These are phyloP conservation scores for Melospiza georgiana DNA, from an alignment of 2,113 vertebrate species.

Conservation along the genomic window DNA sequence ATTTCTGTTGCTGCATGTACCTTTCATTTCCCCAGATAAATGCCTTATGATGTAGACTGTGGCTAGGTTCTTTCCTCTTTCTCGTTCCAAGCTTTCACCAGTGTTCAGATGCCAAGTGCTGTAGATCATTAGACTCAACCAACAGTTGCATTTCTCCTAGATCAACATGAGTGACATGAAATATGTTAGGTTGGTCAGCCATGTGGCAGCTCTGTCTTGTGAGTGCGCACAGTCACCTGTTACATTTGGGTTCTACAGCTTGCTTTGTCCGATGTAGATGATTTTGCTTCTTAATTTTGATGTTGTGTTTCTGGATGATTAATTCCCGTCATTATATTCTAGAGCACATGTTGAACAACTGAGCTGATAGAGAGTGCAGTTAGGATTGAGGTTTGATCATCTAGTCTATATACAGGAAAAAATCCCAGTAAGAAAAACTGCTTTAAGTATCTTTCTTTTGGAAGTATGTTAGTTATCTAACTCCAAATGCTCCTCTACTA, in stretches of 20 bases:
- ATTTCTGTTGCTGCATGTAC: not conserved
- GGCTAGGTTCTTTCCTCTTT: not conserved
- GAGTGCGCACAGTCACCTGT: not conserved
- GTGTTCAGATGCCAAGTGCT: not conserved
- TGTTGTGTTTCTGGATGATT: not conserved
- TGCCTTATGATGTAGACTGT: not conserved
- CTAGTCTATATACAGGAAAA: not conserved
- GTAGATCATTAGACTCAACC: not conserved
- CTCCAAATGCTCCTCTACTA: not conserved
- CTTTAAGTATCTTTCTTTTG: not conserved
- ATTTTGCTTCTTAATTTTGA: not conserved
- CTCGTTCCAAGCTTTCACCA: not conserved
- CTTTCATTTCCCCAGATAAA: not conserved
- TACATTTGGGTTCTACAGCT: not conserved
- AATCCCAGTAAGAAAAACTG: not conserved
- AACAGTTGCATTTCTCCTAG: not conserved
- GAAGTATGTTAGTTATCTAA: not conserved
- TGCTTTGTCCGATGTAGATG: rapidly evolving
- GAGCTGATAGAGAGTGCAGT: not conserved
- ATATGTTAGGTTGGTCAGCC: not conserved
- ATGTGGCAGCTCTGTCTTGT: not conserved
- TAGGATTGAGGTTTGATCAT: not conserved
- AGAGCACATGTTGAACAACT: not conserved
- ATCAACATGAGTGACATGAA: not conserved
- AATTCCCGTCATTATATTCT: not conserved